Conservation (phyloP, 2,113 vertebrate species). For the Conger conger region DNA sequence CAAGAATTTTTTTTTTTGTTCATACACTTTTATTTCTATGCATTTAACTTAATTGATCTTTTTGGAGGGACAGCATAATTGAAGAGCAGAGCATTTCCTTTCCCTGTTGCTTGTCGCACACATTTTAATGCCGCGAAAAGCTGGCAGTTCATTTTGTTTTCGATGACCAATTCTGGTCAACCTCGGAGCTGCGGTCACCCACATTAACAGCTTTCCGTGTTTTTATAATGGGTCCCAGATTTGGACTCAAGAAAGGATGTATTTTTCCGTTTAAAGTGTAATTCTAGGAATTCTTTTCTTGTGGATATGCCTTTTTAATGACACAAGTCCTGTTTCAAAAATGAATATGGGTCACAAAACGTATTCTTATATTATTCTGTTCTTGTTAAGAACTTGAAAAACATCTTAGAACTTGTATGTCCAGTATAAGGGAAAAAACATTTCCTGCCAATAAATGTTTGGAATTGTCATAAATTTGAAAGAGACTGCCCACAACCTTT, state of each 20-base stretch:
- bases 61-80: slow-evolving; percentile 32
- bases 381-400: slow-evolving; percentile 57
- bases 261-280: slow-evolving; percentile 41
- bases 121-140: slow-evolving; percentile 46
- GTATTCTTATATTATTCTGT: slow-evolving; percentile 46
- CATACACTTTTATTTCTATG: slow-evolving; percentile 10
- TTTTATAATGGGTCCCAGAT: slow-evolving; percentile 51
- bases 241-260: slow-evolving; percentile 43
- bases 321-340: slow-evolving; percentile 49
- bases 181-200: slow-evolving; percentile 45
- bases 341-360: slow-evolving; percentile 29
- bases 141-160: slow-evolving; percentile 53
- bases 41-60: slow-evolving; percentile 27
- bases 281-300: slow-evolving; percentile 50
- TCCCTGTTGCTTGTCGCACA: slow-evolving; percentile 44
- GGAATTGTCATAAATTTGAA: slow-evolving; percentile 56
- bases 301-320: slow-evolving; percentile 57
- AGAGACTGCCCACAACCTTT: slow-evolving; percentile 51
- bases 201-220: slow-evolving; percentile 51
- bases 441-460: slow-evolving; percentile 68
- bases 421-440: slow-evolving; percentile 54
- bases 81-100: slow-evolving; percentile 39
- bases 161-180: slow-evolving; percentile 50
- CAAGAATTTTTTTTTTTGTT: not conserved
- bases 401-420: slow-evolving; percentile 54